Evolutionary conservation across 2,113 vertebrate species (phyloP), one percentile per base, ranked within the genome.

Genomic region (Sylvietta virens): DNA sequence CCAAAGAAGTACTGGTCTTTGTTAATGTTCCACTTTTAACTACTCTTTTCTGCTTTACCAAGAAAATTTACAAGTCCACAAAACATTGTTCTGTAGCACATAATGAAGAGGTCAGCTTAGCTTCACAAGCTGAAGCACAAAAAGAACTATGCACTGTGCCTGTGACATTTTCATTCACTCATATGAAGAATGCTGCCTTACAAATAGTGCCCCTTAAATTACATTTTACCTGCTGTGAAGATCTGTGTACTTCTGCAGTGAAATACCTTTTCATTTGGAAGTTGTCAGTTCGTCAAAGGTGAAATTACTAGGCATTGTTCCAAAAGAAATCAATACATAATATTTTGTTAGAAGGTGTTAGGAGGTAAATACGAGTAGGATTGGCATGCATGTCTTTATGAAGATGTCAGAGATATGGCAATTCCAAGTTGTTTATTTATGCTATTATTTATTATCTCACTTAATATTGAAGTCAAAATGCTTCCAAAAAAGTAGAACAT

Each of bases 211-310:
- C 54, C 57, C 91, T 96, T 73, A 92, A 93, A 93, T 95, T 95
- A 54, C 51, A 70, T 96, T 97, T 96, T 85, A 85, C 88, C 95
- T 95, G 61, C 78, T 97, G 93, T 76, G 96, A 96, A 95, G 91
- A 96, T 66, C 51, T 92, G 33, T 94, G 86, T 86, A 89, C 45
- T 97, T 97, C 77, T 73, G 39, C 71, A 81, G 24, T 86, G 81
- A 96, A 97, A 92, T 91, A 79, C 42, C 2, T 94, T 97, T 97
- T 97, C 47, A 93, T 96, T 97, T 96, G 60, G 78, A 94, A 97
- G 42, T 81, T 94, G 95, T 94, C 84, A 93, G 33, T 91, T 88
- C 31, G 11, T 97, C 78, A 96, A 92, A 97, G 71, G 82, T 86
- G 81, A 97, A 92, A 95, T 97, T 84, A 64, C 12, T 86, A 97